phyloP scores from a whole-genome alignment of 2,797 vertebrate species.

The Thalassophryne amazonica region DNA sequence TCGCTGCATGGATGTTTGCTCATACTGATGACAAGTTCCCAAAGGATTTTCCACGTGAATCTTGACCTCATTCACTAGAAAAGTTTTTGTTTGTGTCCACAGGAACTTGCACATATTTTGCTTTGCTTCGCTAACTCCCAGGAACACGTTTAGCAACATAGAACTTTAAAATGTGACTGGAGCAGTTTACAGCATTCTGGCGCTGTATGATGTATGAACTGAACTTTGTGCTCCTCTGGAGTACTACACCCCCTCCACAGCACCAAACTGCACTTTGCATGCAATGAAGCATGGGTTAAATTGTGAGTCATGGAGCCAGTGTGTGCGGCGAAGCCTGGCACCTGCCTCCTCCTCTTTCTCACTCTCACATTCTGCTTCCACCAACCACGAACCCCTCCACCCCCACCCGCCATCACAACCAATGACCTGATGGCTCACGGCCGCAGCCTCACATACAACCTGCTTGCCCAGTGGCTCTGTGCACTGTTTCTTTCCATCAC shows the following conservation, averaged over 20 bases:
- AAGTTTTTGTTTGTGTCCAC: too few relatives aligned
- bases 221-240: background rate
- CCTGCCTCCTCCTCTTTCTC: conserved; percentile 46
- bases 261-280: background rate
- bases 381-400: conserved; percentile 1
- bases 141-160: too few relatives aligned
- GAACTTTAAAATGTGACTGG: too few relatives aligned
- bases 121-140: too few relatives aligned
- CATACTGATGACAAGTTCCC: too few relatives aligned
- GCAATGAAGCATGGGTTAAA: conserved; percentile 8
- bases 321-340: conserved; percentile 46
- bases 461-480: background rate
- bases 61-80: too few relatives aligned
- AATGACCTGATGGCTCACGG: background rate
- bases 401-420: background rate
- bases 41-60: too few relatives aligned
- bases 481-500: conserved; percentile 21
- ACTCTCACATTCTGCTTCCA: conserved; percentile 31
- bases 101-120: too few relatives aligned
- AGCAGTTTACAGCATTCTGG: too few relatives aligned
- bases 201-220: too few relatives aligned
- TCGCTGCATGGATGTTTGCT: too few relatives aligned
- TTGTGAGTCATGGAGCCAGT: conserved; percentile 54
- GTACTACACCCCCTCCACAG: background rate
- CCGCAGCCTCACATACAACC: background rate